Percentiles rank a stretch among this genome's conserved stretches.
These are phyloP conservation scores for Oscheius sp. DNA, from an alignment of 2,888 invertebrate genomes.

Conservation along the genomic window DNA sequence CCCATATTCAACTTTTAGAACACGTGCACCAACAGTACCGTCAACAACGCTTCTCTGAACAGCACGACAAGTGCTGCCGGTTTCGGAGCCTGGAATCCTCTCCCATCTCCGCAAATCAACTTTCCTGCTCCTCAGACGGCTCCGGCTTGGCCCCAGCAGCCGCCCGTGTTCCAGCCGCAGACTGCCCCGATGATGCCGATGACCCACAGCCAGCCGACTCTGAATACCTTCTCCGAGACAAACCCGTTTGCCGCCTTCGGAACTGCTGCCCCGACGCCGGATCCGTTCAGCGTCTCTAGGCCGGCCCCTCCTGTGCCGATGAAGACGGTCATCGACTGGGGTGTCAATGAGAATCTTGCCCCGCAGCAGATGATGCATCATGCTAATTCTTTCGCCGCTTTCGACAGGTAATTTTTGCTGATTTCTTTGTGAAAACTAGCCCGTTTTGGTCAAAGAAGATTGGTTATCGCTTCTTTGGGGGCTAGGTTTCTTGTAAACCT, in stretches of 20 bases:
- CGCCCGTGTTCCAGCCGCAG: slow-evolving; percentile 7
- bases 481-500: too few relatives aligned
- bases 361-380: slow-evolving; percentile 47
- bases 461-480: too few relatives aligned
- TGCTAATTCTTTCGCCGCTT: slow-evolving; percentile 54
- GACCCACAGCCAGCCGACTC: slow-evolving; percentile 45
- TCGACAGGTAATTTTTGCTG: slow-evolving; percentile 36
- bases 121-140: slow-evolving; percentile 3
- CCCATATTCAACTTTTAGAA: background rate
- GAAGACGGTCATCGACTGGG: slow-evolving; percentile 25
- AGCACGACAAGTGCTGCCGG: background rate
- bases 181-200: slow-evolving; percentile 37
- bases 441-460: background rate
- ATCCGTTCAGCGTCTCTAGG: slow-evolving; percentile 8
- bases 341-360: slow-evolving; percentile 57
- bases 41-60: background rate
- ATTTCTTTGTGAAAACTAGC: background rate
- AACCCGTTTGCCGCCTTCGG: slow-evolving; percentile 61
- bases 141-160: background rate
- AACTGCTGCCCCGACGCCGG: slow-evolving; percentile 3
- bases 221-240: slow-evolving; percentile 46
- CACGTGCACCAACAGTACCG: background rate
- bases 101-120: too few relatives aligned
- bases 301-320: background rate
- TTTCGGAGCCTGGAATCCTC: background rate